phyloP scores from a whole-genome alignment of 2,888 invertebrate genomes.

The Junonia oenone region DNA sequence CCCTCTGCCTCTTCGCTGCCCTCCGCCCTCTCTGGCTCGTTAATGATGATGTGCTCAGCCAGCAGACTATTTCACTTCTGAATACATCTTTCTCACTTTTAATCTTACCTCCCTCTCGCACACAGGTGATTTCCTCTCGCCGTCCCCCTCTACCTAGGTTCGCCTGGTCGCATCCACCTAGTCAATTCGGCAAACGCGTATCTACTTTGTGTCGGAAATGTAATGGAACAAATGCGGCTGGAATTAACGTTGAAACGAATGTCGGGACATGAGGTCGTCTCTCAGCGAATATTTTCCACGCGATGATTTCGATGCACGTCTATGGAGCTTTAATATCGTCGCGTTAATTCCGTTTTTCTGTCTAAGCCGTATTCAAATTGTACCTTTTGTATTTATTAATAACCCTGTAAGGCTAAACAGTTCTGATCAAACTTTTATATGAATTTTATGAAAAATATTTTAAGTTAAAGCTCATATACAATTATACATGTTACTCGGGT shows the following conservation, averaged over 20 bases:
- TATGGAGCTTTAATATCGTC: constrained; percentile 53
- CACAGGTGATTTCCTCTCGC: constrained; percentile 42
- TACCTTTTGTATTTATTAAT: neutral
- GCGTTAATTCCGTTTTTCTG: constrained; percentile 15
- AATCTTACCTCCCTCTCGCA: constrained; percentile 59
- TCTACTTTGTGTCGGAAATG: constrained; percentile 80
- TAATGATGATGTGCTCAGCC: constrained; percentile 89
- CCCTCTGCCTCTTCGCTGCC: constrained; percentile 80
- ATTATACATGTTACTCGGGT: too few relatives aligned
- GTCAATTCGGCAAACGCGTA: constrained; percentile 79
- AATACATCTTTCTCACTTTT: constrained; percentile 82
- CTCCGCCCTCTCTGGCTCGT: constrained; percentile 83
- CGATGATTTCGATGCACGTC: constrained; percentile 73
- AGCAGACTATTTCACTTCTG: constrained; percentile 87
- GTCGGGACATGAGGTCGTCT: constrained; percentile 73
- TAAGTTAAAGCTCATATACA: too few relatives aligned
- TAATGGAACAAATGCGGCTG: constrained; percentile 80
- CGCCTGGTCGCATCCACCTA: constrained; percentile 77
- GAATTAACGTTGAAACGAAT: constrained; percentile 78
- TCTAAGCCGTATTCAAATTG: neutral
- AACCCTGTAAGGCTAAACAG: too few relatives aligned
- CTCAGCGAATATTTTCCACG: constrained; percentile 73
- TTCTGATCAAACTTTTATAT: too few relatives aligned
- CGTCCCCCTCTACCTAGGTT: constrained; percentile 57
- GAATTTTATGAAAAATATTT: too few relatives aligned